These are phyloP conservation scores for Zootermopsis nevadensis DNA, from an alignment of 2,888 invertebrate species.

Conservation along the genomic window DNA sequence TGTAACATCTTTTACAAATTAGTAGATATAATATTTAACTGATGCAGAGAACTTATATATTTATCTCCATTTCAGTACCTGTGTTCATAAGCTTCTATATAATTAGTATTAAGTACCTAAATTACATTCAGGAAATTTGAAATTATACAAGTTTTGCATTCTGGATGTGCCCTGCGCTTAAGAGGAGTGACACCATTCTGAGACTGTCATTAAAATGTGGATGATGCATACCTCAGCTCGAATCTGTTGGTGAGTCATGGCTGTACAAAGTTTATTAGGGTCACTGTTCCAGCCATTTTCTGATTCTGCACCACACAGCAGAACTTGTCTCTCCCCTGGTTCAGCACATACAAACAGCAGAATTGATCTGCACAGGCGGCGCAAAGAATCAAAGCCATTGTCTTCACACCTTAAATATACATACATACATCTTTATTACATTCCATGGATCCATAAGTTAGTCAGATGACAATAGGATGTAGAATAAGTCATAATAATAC, in stretches of 20 bases:
- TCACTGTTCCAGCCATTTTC: constrained; percentile 62
- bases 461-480: no score
- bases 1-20: no score
- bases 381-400: constrained; percentile 12
- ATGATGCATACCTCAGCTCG: constrained; percentile 52
- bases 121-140: background rate
- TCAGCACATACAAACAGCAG: constrained; percentile 61
- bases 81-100: background rate
- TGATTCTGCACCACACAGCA: constrained; percentile 54
- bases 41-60: no score
- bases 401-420: constrained; percentile 19
- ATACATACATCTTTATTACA: no score
- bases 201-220: background rate
- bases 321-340: constrained; percentile 58
- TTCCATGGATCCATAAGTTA: no score
- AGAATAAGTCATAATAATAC: no score
- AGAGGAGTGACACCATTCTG: no score
- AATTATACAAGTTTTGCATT: background rate
- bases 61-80: no score
- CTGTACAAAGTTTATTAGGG: constrained; percentile 58
- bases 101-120: background rate
- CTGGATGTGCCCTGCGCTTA: background rate
- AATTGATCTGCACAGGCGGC: constrained; percentile 30
- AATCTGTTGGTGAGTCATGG: constrained; percentile 59
- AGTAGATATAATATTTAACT: no score